A percentile compares a stretch with the other conserved stretches of the same genome.
Evolutionary conservation across 2,113 vertebrate species (phyloP).

Genomic region (Procavia capensis): DNA sequence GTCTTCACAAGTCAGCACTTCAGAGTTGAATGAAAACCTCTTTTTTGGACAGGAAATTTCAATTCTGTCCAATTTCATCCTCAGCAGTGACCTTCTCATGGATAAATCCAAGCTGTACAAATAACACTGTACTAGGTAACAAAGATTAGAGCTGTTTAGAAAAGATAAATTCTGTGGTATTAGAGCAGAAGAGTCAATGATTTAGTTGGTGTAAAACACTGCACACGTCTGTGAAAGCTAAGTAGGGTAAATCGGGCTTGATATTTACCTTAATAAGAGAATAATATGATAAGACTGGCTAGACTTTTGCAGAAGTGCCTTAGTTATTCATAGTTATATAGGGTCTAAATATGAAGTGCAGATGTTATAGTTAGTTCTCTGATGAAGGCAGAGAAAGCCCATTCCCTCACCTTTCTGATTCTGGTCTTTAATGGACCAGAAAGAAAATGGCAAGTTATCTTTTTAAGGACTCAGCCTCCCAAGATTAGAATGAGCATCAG

Average conservation of each 20-base stretch:
- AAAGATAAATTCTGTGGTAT: constrained; percentile 78
- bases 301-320: background rate
- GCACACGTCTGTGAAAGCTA: background rate
- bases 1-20: background rate
- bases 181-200: constrained; percentile 77
- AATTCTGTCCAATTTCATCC: constrained; percentile 35
- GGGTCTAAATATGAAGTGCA: background rate
- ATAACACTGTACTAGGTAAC: constrained; percentile 78
- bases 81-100: constrained; percentile 68
- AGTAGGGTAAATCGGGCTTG: background rate
- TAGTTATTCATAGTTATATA: background rate
- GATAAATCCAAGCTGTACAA: constrained; percentile 77
- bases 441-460: background rate
- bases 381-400: background rate
- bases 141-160: constrained; percentile 84
- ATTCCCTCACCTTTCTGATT: background rate
- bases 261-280: constrained; percentile 41
- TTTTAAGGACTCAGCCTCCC: background rate
- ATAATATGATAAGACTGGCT: background rate
- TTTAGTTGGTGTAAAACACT: constrained; percentile 39
- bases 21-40: constrained; percentile 13
- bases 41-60: constrained; percentile 65
- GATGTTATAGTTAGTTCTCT: background rate
- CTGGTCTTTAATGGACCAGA: background rate
- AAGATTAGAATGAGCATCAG: background rate